A percentile compares a stretch with the other conserved stretches of the same genome.
phyloP scores from a whole-genome alignment of 2,797 vertebrate genomes.

The Atherinosoma microstoma region DNA sequence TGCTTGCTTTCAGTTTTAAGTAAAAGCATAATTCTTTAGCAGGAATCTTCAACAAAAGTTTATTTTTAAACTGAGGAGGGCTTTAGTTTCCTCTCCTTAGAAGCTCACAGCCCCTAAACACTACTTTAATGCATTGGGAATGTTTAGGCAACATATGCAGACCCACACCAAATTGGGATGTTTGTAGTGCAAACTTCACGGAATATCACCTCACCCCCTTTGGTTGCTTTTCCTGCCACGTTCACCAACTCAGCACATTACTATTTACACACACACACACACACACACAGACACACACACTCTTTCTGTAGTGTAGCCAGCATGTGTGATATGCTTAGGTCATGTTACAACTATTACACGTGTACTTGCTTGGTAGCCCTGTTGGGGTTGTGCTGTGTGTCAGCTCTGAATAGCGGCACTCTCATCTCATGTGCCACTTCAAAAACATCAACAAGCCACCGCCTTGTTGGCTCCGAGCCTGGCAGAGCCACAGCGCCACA shows the following conservation, averaged over 20 bases:
- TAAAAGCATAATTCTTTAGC: not conserved
- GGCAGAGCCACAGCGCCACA: conserved; percentile 30
- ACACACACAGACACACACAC: not conserved
- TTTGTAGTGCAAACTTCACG: conserved; percentile 29
- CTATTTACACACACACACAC: too few relatives aligned
- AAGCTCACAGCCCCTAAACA: not conserved
- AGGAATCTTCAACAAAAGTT: too few relatives aligned
- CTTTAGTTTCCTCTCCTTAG: not conserved
- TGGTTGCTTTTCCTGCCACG: not conserved
- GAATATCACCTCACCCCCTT: not conserved
- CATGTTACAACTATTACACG: conserved; percentile 50
- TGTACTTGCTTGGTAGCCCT: conserved; percentile 31
- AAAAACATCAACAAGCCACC: conserved; percentile 46
- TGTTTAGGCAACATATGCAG: conserved; percentile 27
- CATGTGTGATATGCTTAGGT: conserved; percentile 39
- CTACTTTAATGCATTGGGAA: not conserved
- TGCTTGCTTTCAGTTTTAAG: not conserved
- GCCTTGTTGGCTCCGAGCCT: conserved; percentile 34
- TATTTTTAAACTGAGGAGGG: not conserved
- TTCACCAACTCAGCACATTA: not conserved
- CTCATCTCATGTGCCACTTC: conserved; percentile 58
- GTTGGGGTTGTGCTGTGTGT: conserved; percentile 18
- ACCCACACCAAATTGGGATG: not conserved
- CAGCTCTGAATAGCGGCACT: conserved; percentile 30
- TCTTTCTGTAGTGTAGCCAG: conserved; percentile 5